Percentiles rank a stretch among this genome's conserved stretches.
Evolutionary conservation across 1,140 invertebrate genomes (phyloP).

Genomic region (Papilio helenus): DNA sequence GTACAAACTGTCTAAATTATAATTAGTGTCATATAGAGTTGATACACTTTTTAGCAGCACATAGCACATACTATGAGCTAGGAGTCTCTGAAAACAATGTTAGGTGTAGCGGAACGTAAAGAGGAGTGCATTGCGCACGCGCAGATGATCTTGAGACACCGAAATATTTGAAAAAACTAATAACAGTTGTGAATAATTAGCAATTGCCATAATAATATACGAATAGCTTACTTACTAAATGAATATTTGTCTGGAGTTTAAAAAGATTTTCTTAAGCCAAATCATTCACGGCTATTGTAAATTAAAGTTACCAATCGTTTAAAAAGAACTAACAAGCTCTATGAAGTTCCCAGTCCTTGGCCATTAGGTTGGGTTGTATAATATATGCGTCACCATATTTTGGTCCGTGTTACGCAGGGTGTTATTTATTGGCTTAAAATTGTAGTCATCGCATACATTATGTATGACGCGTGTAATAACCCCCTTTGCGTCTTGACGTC

Average conservation of each 20-base stretch:
- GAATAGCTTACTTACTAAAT: no score
- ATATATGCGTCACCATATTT: conserved; percentile 80
- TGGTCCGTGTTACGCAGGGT: conserved; percentile 67
- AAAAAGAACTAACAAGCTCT: conserved; percentile 46
- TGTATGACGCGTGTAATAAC: conserved; percentile 75
- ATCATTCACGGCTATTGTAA: no score
- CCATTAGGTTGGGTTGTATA: conserved; percentile 69
- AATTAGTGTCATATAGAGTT: conserved; percentile 54
- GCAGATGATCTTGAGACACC: no score
- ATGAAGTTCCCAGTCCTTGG: conserved; percentile 50
- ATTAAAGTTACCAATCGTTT: no score
- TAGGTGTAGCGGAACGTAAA: no score
- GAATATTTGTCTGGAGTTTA: no score
- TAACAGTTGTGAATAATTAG: no score
- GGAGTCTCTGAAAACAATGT: no score
- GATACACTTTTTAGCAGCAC: conserved; percentile 42
- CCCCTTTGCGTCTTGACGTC: conserved; percentile 45
- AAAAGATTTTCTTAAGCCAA: no score
- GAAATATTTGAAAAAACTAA: no score
- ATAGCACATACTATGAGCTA: background rate
- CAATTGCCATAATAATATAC: no score
- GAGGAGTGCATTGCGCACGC: no score
- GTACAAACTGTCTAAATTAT: conserved; percentile 62
- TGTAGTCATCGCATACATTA: conserved; percentile 79
- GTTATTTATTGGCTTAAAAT: conserved; percentile 82